Percentiles rank a stretch among this genome's conserved stretches.
Conservation (phyloP, 2,888 invertebrate genomes). For the Tethea ocularis region DNA sequence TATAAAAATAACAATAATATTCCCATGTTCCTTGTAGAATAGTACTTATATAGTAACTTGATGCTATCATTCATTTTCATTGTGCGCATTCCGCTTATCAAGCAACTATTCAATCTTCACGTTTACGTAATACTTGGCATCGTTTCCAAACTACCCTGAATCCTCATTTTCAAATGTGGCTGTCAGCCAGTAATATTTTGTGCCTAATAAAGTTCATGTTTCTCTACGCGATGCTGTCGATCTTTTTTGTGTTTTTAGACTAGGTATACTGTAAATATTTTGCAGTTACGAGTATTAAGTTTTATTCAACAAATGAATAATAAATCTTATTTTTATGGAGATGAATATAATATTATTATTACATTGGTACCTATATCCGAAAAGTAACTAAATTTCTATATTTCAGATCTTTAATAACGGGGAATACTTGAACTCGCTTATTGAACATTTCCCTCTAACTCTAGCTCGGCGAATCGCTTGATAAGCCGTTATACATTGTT, state of each 20-base stretch:
- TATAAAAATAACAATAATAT: not conserved
- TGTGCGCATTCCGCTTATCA: constrained; percentile 54
- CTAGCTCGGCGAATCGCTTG: constrained; percentile 24
- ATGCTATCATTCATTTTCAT: constrained; percentile 38
- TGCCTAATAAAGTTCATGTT: constrained; percentile 48
- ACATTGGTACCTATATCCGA: no score
- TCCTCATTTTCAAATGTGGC: constrained; percentile 63
- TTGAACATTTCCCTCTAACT: constrained; percentile 30
- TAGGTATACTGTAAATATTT: not conserved
- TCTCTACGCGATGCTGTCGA: constrained; percentile 44
- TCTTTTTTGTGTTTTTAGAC: constrained; percentile 22
- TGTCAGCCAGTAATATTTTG: constrained; percentile 64
- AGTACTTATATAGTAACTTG: not conserved
- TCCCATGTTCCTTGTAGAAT: not conserved
- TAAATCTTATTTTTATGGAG: no score
- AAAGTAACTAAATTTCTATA: not conserved
- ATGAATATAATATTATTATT: no score
- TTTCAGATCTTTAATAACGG: not conserved
- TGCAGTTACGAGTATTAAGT: no score
- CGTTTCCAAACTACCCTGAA: constrained; percentile 51
- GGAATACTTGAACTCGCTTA: constrained; percentile 28
- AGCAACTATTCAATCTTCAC: constrained; percentile 60
- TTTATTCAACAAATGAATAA: no score
- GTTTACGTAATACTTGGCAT: constrained; percentile 71
- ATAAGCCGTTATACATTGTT: constrained; percentile 17